Conservation (phyloP, 2,888 invertebrate genomes). For the Trileptium ribeirensis region DNA sequence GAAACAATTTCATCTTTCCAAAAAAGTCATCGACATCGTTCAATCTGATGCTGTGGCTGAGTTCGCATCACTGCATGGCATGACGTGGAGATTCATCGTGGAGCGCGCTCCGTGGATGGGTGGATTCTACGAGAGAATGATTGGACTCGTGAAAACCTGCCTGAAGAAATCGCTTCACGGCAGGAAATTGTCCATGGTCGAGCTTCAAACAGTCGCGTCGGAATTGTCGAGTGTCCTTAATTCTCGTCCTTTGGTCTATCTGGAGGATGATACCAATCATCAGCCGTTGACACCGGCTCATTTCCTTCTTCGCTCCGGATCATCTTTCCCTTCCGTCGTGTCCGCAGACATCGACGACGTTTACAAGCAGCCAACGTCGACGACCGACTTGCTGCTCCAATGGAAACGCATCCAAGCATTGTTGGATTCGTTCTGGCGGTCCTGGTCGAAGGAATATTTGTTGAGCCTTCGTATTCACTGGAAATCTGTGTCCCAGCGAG, state of each 20-base stretch:
- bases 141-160: background rate
- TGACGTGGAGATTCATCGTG: background rate
- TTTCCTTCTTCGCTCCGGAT: background rate
- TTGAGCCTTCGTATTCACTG: background rate
- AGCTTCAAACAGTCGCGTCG: background rate
- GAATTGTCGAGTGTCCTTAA: background rate
- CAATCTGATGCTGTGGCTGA: background rate
- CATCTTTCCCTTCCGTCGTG: too few relatives aligned
- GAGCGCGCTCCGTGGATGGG: background rate
- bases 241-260: background rate
- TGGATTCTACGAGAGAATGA: background rate
- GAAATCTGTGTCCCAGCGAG: conserved; percentile 22
- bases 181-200: background rate
- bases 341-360: too few relatives aligned
- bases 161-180: background rate
- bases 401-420: background rate
- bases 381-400: background rate
- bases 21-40: background rate
- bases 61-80: background rate
- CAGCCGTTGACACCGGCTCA: too few relatives aligned
- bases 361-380: background rate
- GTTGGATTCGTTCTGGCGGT: conserved; percentile 1
- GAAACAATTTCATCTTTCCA: background rate
- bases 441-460: background rate
- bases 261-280: too few relatives aligned